Evolutionary conservation across 2,888 invertebrate species (phyloP).

Genomic region (Erebia ligea): DNA sequence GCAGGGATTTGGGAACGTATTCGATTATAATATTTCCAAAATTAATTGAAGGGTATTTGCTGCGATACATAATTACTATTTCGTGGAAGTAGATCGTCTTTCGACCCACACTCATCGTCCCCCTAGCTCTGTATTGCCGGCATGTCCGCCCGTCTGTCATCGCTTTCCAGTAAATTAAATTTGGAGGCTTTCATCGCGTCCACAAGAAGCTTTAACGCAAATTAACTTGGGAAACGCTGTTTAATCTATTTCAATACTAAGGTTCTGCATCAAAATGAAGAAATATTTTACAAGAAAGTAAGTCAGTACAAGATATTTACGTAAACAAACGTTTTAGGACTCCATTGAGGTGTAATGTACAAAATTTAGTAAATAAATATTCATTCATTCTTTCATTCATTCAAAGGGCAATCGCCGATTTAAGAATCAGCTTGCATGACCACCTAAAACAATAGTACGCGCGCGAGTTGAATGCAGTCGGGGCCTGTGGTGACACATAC

Average conservation of each 20-base stretch:
- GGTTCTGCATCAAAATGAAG: constrained; percentile 4
- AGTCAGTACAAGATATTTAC: not conserved
- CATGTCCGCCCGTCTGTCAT: constrained; percentile 25
- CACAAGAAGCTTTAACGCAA: constrained; percentile 27
- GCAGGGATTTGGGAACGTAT: too few relatives aligned
- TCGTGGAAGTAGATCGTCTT: not conserved
- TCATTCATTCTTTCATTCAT: too few relatives aligned
- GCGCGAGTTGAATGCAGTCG: too few relatives aligned
- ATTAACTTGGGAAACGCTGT: constrained; percentile 24
- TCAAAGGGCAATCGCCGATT: too few relatives aligned
- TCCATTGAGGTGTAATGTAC: too few relatives aligned
- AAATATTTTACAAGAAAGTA: not conserved
- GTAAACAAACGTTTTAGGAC: too few relatives aligned
- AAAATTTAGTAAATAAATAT: too few relatives aligned
- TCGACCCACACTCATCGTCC: not conserved
- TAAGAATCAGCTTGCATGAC: too few relatives aligned
- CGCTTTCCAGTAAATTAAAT: constrained; percentile 27
- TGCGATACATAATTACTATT: not conserved
- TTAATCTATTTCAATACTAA: constrained; percentile 15
- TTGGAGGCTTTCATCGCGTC: constrained; percentile 26
- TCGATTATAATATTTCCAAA: too few relatives aligned
- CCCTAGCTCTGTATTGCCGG: constrained; percentile 16
- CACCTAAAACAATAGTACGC: too few relatives aligned
- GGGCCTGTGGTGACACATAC: too few relatives aligned
- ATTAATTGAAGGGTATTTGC: not conserved